Base-by-base conservation (phyloP, 2,888 invertebrate species). In the Hedychridium roseum region DNA sequence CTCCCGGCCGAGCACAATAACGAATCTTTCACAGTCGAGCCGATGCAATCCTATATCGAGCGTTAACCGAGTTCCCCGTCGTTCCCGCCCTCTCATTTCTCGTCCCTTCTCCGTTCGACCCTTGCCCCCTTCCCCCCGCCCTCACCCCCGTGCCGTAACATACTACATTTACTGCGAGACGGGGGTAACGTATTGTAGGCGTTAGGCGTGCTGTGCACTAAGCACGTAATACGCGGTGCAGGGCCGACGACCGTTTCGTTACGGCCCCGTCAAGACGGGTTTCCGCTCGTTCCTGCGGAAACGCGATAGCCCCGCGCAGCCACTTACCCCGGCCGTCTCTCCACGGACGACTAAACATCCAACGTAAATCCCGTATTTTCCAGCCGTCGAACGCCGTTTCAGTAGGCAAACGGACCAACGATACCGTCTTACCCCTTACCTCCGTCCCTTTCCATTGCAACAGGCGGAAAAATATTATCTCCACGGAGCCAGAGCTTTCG, bases 211-310 rank as follows among this genome's bases (percentile, higher is more conserved):
- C 31, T 14, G 51, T 46, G 40, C n/a, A n/a, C n/a, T 46, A 36
- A 27, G 43, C 18, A 36, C 41, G 35, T 32, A 43, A 37, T 38
- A 54, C 38, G 45, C 38, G 41, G 40, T 40, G 48, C 52, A 49
- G 47, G 56, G 64, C 50, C 43, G 38, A 45, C 32, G 35, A 34
- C 34, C 50, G 49, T 69, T 68, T 63, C 56, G 70, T 68, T 64
- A 66, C 52, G 58, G 54, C 47, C 43, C 54, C 58, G 56, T 66
- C 66, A 68, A 64, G 56, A 60, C 50, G 51, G 49, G 34, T 17
- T 54, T 56, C 57, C 68, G 74, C 61, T 67, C 70, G 70, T 53
- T 66, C 65, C 71, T 73, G 74, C 64, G 73, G 75, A 75, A 75
- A 75, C 66, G 68, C 69, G 75, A 75, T 75, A 75, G 72, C 58